A percentile compares a stretch with the other conserved stretches of the same genome.
phyloP scores from a whole-genome alignment of 2,797 vertebrate genomes.

The Etheostoma perlongum region DNA sequence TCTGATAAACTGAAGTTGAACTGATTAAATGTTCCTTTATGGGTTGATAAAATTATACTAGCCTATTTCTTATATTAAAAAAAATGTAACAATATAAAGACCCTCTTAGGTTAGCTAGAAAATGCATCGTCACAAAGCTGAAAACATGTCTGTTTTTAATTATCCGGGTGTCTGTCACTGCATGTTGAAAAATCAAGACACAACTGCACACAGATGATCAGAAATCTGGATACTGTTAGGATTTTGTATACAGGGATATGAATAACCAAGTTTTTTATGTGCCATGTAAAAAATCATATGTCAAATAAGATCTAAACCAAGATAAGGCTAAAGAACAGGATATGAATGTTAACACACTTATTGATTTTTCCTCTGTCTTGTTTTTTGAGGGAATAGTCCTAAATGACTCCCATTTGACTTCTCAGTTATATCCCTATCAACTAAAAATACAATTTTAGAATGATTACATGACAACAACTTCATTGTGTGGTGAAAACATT shows the following conservation, averaged over 20 bases:
- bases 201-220: neutral
- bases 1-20: neutral
- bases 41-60: neutral
- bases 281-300: neutral
- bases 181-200: neutral
- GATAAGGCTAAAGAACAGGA: neutral
- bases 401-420: constrained; percentile 3
- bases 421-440: neutral
- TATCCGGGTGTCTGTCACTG: neutral
- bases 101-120: too few species aligned
- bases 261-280: neutral
- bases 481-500: constrained; percentile 78
- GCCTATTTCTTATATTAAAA: too few species aligned
- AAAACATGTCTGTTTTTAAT: too few species aligned
- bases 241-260: neutral
- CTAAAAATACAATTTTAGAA: neutral
- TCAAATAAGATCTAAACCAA: neutral
- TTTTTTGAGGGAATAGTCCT: neutral
- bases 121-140: too few species aligned
- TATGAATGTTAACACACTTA: neutral
- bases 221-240: neutral
- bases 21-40: neutral
- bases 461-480: constrained; percentile 32
- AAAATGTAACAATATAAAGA: too few species aligned
- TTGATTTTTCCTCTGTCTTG: neutral